Conservation (phyloP, 2,797 vertebrate species). For the Nannoperca obscura region DNA sequence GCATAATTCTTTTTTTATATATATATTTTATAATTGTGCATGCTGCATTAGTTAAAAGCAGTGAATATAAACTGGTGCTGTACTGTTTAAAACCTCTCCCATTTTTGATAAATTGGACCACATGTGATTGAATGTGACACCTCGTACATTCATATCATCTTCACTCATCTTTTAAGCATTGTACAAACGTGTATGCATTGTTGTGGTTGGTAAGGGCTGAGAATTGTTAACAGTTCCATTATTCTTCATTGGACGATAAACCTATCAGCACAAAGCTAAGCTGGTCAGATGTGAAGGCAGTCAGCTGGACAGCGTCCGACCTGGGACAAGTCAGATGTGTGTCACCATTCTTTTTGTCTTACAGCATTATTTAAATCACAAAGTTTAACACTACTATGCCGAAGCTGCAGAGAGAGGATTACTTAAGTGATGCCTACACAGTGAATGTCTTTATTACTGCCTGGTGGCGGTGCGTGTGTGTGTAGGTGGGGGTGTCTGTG, state of each 20-base stretch:
- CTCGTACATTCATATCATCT: neutral
- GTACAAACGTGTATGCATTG: neutral
- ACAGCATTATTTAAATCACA: conserved; percentile 30
- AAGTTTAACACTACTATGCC: neutral
- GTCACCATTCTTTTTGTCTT: conserved; percentile 31
- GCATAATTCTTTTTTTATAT: neutral
- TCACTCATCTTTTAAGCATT: conserved; percentile 5
- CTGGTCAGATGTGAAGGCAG: neutral
- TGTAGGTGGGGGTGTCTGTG: neutral
- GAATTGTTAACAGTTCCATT: neutral
- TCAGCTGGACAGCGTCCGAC: conserved; percentile 10
- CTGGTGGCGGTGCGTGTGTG: neutral
- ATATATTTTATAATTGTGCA: neutral
- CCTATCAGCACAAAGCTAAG: neutral
- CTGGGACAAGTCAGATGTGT: conserved; percentile 6
- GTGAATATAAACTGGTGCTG: neutral
- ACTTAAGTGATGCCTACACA: neutral
- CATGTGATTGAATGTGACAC: neutral
- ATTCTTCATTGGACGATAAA: neutral
- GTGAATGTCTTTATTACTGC: neutral
- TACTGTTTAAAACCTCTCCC: neutral
- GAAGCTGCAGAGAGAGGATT: neutral
- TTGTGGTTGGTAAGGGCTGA: neutral
- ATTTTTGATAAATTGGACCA: neutral
- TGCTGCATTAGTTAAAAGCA: neutral